A percentile compares a stretch with the other conserved stretches of the same genome.
phyloP scores from a whole-genome alignment of 2,888 invertebrate genomes.

The Colletes collaris region DNA sequence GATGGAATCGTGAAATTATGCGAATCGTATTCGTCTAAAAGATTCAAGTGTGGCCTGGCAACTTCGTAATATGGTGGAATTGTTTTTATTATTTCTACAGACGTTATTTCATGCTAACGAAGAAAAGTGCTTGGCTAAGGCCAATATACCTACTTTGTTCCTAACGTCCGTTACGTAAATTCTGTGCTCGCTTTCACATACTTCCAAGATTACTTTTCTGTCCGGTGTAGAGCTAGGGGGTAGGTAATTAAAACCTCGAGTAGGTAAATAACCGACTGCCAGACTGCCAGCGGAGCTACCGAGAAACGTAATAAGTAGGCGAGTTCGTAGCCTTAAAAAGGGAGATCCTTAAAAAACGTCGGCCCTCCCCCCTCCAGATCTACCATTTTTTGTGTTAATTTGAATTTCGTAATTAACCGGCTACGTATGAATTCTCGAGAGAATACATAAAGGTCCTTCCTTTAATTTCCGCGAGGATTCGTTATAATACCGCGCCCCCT shows the following conservation, averaged over 20 bases:
- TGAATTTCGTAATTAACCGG: constrained; percentile 82
- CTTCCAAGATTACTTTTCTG: constrained; percentile 73
- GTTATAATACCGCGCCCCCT: constrained; percentile 69
- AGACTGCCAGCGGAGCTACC: constrained; percentile 70
- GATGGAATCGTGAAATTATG: not conserved
- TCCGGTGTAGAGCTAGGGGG: constrained; percentile 65
- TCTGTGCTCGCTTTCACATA: constrained; percentile 70
- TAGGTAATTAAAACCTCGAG: constrained; percentile 82
- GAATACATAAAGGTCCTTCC: constrained; percentile 79
- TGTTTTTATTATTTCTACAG: constrained; percentile 57
- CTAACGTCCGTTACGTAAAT: constrained; percentile 68
- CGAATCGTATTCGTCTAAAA: not conserved
- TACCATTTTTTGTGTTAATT: constrained; percentile 83
- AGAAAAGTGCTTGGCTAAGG: constrained; percentile 61
- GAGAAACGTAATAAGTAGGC: constrained; percentile 77
- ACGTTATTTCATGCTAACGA: constrained; percentile 58
- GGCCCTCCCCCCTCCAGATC: constrained; percentile 67
- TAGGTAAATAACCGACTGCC: constrained; percentile 82
- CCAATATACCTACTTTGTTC: constrained; percentile 69
- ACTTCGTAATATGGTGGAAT: not conserved
- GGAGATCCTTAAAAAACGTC: constrained; percentile 80
- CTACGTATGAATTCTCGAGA: constrained; percentile 76
- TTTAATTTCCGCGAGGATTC: constrained; percentile 80
- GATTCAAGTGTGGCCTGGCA: constrained; percentile 8
- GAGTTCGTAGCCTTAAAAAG: constrained; percentile 77